A percentile compares a stretch with the other conserved stretches of the same genome.
Conservation (phyloP, 1,140 invertebrate species). For the Heliconius hewitsoni region DNA sequence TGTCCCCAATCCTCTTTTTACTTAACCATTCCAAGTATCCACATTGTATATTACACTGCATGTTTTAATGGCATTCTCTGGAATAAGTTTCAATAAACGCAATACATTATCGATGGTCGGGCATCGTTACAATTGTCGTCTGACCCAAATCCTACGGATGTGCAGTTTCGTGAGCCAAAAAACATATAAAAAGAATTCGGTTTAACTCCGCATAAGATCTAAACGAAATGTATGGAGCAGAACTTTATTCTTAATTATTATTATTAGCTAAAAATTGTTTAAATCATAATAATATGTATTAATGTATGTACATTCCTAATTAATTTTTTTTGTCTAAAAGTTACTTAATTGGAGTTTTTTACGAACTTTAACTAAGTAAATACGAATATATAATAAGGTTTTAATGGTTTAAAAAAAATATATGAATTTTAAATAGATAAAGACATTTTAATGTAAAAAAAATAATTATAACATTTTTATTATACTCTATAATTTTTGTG, state of each 20-base stretch:
- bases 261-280: background rate
- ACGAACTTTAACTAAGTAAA: background rate
- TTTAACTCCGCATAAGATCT: constrained; percentile 56
- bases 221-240: constrained; percentile 44
- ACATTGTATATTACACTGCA: constrained; percentile 1
- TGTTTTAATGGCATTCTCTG: constrained; percentile 27
- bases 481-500: background rate
- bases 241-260: background rate
- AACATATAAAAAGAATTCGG: constrained; percentile 63
- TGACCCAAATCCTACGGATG: constrained; percentile 74
- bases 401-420: background rate
- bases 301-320: background rate
- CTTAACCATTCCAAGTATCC: background rate
- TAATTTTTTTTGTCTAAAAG: background rate
- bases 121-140: constrained; percentile 48
- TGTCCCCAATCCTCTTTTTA: background rate
- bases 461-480: background rate
- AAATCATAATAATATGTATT: background rate
- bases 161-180: constrained; percentile 58
- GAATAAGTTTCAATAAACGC: constrained; percentile 32
- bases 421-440: background rate
- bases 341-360: background rate
- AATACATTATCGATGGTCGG: constrained; percentile 39
- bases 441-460: background rate
- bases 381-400: constrained; percentile 2